Base-by-base conservation (phyloP, 2,797 vertebrate genomes). In the Decapterus maruadsi region DNA sequence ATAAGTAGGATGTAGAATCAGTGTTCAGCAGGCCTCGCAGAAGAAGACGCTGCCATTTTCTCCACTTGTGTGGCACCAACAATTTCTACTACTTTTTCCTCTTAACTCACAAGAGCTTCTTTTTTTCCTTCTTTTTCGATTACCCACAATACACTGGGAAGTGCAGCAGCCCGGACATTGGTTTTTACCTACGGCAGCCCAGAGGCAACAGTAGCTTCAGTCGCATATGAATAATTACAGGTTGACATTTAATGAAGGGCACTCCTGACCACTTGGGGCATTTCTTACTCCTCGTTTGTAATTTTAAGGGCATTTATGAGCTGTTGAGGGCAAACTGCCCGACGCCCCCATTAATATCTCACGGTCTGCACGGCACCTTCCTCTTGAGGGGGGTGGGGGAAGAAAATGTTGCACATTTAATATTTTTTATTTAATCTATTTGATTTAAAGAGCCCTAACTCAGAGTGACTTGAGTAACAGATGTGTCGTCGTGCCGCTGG, bases 231-330 rank as follows among this genome's bases (percentile, higher is more conserved):
- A 68, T 70, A 67, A 78, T 65, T 63, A 55, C 16, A 80, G 16
- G 56, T 36, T 85, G 75, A 64, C 77, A 76, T 87, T 87, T 80
- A 76, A 74, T 43, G 56, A 87, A 81, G 67, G 69, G 38, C 68
- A 69, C 34, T 12, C 6, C 17, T 69, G 29, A 77, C 64, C 31
- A 65, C 72, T 13, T 0, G 57, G 42, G 60, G 36, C 31, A 7
- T 55, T 77, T 81, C 82, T 43, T 20, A 10, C 19, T 16, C 13
- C 20, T 31, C 1, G 0, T 66, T 62, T 77, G 63, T 65, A 26
- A 81, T 78, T 76, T 74, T 17, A 60, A 38, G 31, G 22, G 31
- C 14, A 29, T 76, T 80, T 77, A 76, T 70, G 63, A 62, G 68
- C 63, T 43, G 20, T 75, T 68, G 45, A 65, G 50, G 69, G 53